Percentiles rank a stretch among this genome's conserved stretches.
Evolutionary conservation across 2,113 vertebrate species (phyloP).

Genomic region (Chloroceryle aenea): DNA sequence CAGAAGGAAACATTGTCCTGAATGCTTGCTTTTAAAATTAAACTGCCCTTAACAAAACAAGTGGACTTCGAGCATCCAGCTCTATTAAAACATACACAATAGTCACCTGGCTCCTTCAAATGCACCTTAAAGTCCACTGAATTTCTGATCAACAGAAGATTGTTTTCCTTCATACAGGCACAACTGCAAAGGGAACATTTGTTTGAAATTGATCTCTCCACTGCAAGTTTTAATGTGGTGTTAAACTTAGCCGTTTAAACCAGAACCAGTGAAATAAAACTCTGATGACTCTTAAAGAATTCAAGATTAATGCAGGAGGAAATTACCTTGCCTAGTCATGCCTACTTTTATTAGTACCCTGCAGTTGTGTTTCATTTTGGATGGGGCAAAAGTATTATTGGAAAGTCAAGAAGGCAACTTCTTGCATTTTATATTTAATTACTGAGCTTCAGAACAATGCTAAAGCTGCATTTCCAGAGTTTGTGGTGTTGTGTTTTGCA

Average conservation of each 20-base stretch:
- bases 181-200: conserved; percentile 11
- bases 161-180: background rate
- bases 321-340: conserved; percentile 71
- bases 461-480: conserved; percentile 51
- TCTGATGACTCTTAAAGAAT: conserved; percentile 70
- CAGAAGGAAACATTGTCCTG: background rate
- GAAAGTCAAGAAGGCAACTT: conserved; percentile 50
- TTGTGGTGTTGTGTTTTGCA: background rate
- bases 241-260: conserved; percentile 58
- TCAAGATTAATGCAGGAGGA: conserved; percentile 70
- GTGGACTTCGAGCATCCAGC: background rate
- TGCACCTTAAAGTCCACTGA: background rate
- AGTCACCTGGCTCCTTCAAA: background rate
- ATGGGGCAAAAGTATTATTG: conserved; percentile 33
- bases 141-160: background rate
- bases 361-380: conserved; percentile 52
- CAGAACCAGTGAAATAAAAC: conserved; percentile 67
- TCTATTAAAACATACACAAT: background rate
- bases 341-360: conserved; percentile 65
- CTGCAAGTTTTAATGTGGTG: conserved; percentile 61
- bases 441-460: conserved; percentile 24
- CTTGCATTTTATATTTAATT: conserved; percentile 50
- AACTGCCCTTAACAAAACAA: background rate
- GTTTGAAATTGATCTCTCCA: conserved; percentile 43
- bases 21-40: background rate